These are phyloP conservation scores for Nyctereutes procyonoides DNA, from an alignment of 2,113 vertebrate genomes.

Conservation along the genomic window DNA sequence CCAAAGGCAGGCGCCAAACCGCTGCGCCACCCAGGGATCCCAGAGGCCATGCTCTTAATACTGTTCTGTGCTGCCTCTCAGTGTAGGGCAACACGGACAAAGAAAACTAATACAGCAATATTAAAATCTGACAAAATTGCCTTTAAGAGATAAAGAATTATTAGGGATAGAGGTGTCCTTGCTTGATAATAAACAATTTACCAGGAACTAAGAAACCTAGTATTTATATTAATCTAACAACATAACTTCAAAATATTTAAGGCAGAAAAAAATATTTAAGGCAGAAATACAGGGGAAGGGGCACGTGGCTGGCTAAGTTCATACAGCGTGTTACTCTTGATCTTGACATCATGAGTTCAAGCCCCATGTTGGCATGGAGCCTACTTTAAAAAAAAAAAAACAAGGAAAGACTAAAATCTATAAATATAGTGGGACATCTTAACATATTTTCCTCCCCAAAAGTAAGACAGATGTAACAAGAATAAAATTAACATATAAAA, in stretches of 20 bases:
- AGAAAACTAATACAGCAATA: neutral
- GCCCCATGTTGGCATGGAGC: too few species aligned
- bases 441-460: neutral
- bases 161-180: neutral
- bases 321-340: too few species aligned
- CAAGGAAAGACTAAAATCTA: neutral
- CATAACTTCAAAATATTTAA: neutral
- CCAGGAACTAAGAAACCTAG: neutral
- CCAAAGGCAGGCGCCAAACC: too few species aligned
- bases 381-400: too few species aligned
- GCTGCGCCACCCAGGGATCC: too few species aligned
- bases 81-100: neutral
- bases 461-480: neutral
- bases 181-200: neutral
- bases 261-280: conserved; percentile 1
- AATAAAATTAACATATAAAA: conserved; percentile 12
- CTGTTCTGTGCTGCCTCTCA: neutral
- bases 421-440: neutral
- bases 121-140: neutral
- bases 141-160: neutral
- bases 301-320: neutral
- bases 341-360: too few species aligned
- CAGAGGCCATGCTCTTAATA: neutral
- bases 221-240: neutral
- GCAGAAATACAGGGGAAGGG: neutral